These are phyloP conservation scores for Lottia scabra DNA, from an alignment of 2,888 invertebrate species.

Conservation along the genomic window DNA sequence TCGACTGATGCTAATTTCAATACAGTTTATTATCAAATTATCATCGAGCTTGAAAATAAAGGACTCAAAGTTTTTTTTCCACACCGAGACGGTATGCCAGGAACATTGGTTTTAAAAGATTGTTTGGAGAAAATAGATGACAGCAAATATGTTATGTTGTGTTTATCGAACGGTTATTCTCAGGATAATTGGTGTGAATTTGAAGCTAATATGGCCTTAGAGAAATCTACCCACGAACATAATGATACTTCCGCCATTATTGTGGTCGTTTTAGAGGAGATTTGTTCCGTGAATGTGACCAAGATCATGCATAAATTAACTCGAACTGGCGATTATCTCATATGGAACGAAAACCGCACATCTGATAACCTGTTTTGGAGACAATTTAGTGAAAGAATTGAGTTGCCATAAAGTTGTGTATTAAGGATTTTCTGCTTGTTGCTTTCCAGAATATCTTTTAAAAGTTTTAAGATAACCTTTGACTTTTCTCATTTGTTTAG, in stretches of 20 bases:
- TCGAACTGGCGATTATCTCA: not conserved
- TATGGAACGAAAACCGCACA: not conserved
- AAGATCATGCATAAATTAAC: not conserved
- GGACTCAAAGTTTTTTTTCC: not conserved
- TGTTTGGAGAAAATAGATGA: not conserved
- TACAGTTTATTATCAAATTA: not conserved
- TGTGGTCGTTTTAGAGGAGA: not conserved
- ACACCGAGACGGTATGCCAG: not conserved
- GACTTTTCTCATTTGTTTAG: too few relatives aligned
- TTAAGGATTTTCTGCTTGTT: too few relatives aligned
- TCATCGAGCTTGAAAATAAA: not conserved
- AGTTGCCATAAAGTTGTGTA: too few relatives aligned
- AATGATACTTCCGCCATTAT: not conserved
- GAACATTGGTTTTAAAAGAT: not conserved
- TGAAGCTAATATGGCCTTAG: not conserved
- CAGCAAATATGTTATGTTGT: not conserved
- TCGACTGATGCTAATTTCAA: not conserved
- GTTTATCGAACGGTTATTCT: not conserved
- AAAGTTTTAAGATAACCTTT: too few relatives aligned
- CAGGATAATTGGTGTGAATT: not conserved
- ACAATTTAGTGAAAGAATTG: not conserved
- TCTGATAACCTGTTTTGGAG: not conserved
- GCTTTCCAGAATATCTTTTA: too few relatives aligned
- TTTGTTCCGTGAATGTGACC: not conserved
- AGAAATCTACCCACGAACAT: not conserved